Base-by-base conservation (phyloP, 2,888 invertebrate genomes). In the Acleris holmiana region DNA sequence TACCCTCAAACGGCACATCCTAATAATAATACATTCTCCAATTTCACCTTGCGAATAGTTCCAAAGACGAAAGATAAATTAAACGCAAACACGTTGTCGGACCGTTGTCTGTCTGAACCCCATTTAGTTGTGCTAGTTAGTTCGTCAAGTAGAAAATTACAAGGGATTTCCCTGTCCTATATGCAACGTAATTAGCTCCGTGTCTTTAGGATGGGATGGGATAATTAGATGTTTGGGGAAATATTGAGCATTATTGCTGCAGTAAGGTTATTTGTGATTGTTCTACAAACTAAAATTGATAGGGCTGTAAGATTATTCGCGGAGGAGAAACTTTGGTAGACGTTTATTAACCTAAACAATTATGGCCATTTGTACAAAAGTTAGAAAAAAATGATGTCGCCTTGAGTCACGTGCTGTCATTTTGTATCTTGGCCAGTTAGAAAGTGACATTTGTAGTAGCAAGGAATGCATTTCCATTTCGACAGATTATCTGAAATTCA, bases 141-240 rank as follows among this genome's bases (percentile, higher is more conserved):
- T 70, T 67, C 73, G 70, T 73, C 72, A 71, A 76, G 72, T 73
- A 77, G 78, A 78, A 81, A 79, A 80, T 80, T 77, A 78, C 76
- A 75, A 73, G 76, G 72, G 72, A 73, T 72, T 72, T 67, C 63
- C 56, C 71, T 67, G 67, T 68, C 69, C 67, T 71, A 71, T 70
- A 73, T 75, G 71, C 73, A 74, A 75, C 69, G 73, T 79, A 79
- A 81, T 80, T 78, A 76, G 73, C 74, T 76, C 75, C 73, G 21
- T 61, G 57, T 53, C 64, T 59, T 53, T 40, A 35, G 63, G 41
- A 61, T 23, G 17, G 56, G 25, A 48, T 64, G 51, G 50, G 64
- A 64, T 64, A 64, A 59, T 41, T 51, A 44, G 61, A 21, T 47
- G 51, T 51, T 55, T 48, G 61, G 40, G 61, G 41, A 41, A 47